Conservation (phyloP, 2,888 invertebrate genomes). For the Gastracanthus pulcherrimus region DNA sequence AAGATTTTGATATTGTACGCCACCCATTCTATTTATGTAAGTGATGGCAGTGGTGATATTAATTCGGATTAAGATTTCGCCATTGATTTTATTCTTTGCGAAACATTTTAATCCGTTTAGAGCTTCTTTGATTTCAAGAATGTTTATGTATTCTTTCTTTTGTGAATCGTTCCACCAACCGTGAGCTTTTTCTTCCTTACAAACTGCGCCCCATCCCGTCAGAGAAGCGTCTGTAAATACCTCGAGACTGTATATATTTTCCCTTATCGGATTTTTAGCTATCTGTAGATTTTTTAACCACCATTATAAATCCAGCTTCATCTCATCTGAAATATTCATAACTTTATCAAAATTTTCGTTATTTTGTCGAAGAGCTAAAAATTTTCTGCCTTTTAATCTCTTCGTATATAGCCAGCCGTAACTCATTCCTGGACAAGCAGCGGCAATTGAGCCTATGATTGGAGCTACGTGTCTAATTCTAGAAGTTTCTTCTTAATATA, state of each 20-base stretch:
- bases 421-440: slow-evolving; percentile 35
- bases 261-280: background rate
- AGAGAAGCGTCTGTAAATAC: background rate
- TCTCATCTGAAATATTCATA: background rate
- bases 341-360: background rate
- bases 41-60: slow-evolving; percentile 33
- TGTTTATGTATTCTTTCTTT: background rate
- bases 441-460: background rate
- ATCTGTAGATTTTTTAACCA: background rate
- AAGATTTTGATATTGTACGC: too few relatives aligned
- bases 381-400: slow-evolving; percentile 2
- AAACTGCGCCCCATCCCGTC: background rate
- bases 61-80: background rate
- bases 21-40: slow-evolving; percentile 58
- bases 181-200: background rate
- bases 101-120: background rate
- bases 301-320: background rate
- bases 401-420: slow-evolving; percentile 42
- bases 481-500: too few relatives aligned
- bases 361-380: background rate
- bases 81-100: background rate
- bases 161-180: background rate
- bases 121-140: background rate
- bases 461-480: too few relatives aligned
- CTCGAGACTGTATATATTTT: background rate